These are phyloP conservation scores for Nephila pilipes DNA, from an alignment of 1,140 invertebrate species.

Conservation along the genomic window DNA sequence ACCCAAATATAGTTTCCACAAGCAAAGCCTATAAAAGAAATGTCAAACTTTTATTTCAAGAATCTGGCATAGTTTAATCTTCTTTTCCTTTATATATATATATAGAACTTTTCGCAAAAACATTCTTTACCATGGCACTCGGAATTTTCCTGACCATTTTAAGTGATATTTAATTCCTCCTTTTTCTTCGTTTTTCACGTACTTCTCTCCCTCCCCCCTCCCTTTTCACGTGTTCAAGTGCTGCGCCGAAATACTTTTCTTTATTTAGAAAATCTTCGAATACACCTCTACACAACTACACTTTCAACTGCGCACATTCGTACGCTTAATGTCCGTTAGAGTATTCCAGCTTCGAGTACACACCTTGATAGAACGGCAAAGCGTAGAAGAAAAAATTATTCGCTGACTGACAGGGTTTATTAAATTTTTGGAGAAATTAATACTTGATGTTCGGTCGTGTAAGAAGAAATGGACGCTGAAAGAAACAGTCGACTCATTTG, in stretches of 20 bases:
- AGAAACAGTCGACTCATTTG: background rate
- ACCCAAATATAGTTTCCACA: background rate
- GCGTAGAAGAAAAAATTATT: background rate
- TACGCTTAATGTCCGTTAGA: constrained; percentile 4
- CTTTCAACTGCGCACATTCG: constrained; percentile 9
- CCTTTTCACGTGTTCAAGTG: background rate
- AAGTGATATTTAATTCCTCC: constrained; percentile 69
- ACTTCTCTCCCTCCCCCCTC: background rate
- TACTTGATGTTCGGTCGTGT: constrained; percentile 53
- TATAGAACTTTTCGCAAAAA: constrained; percentile 41
- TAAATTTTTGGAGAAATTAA: constrained; percentile 74
- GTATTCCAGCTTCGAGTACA: background rate
- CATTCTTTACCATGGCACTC: constrained; percentile 6
- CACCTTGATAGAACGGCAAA: background rate
- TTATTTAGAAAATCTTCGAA: constrained; percentile 48
- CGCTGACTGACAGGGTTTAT: constrained; percentile 71
- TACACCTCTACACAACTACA: background rate
- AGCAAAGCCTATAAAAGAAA: constrained; percentile 57
- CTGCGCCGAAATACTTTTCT: constrained; percentile 57
- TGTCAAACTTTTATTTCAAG: constrained; percentile 59
- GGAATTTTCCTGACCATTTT: constrained; percentile 61
- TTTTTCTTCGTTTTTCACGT: background rate
- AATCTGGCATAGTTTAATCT: constrained; percentile 33
- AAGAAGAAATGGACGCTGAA: background rate
- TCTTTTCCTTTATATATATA: background rate